Evolutionary conservation across 2,888 invertebrate genomes (phyloP).

Genomic region (Thereva nobilitata): DNA sequence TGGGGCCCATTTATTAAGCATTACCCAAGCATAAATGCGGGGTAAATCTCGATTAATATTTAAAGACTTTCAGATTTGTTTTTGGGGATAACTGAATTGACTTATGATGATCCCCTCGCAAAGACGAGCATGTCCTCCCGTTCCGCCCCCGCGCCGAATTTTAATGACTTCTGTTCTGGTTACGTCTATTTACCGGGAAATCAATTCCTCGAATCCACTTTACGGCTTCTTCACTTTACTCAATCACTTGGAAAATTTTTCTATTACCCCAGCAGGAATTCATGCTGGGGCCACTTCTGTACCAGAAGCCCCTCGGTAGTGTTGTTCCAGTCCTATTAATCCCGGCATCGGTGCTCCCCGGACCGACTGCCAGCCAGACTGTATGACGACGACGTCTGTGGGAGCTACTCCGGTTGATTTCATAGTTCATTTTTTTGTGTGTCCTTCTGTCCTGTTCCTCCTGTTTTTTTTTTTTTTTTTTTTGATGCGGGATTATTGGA

Average conservation of each 20-base stretch:
- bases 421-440: too few relatives aligned
- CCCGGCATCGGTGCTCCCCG: too few relatives aligned
- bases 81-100: conserved; percentile 39
- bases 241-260: conserved; percentile 38
- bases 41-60: conserved; percentile 29
- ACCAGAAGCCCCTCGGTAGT: neutral
- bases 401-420: too few relatives aligned
- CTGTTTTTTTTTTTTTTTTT: too few relatives aligned
- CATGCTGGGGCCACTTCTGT: neutral
- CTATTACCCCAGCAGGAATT: conserved; percentile 31
- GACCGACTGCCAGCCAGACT: too few relatives aligned
- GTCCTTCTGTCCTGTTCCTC: too few relatives aligned
- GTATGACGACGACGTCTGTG: too few relatives aligned
- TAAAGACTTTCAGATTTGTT: conserved; percentile 34
- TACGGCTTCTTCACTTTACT: conserved; percentile 36
- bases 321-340: neutral
- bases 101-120: conserved; percentile 40
- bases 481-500: too few relatives aligned
- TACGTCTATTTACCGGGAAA: conserved; percentile 20
- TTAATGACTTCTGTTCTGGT: conserved; percentile 20
- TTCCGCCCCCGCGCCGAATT: neutral
- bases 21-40: conserved; percentile 18
- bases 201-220: conserved; percentile 34
- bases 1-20: conserved; percentile 19
- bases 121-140: conserved; percentile 11